A percentile compares a stretch with the other conserved stretches of the same genome.
phyloP scores from a whole-genome alignment of 2,113 vertebrate species.

The Leiothrix lutea region DNA sequence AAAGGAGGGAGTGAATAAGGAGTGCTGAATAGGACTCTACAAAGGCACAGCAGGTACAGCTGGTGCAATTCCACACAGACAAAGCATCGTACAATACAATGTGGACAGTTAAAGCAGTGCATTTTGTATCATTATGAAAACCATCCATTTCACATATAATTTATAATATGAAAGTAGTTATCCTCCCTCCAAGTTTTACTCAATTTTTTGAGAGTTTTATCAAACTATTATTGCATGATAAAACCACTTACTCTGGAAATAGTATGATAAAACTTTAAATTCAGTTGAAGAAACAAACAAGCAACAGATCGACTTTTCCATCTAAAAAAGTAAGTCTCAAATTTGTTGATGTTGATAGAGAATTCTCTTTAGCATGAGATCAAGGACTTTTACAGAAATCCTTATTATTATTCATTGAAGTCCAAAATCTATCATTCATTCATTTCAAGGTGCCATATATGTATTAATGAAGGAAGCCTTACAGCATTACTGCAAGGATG shows the following conservation, averaged over 20 bases:
- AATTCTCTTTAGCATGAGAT: background rate
- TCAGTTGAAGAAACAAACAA: slow-evolving; percentile 2
- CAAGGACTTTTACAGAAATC: background rate
- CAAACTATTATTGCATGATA: slow-evolving; percentile 1
- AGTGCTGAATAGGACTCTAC: slow-evolving; percentile 57
- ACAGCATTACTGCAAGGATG: background rate
- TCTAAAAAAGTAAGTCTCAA: background rate
- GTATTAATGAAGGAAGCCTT: background rate
- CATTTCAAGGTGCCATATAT: background rate
- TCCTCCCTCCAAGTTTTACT: slow-evolving; percentile 63
- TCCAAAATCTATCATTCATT: slow-evolving; percentile 7
- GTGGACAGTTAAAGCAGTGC: slow-evolving; percentile 46
- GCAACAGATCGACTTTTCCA: background rate
- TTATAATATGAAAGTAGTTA: slow-evolving; percentile 58
- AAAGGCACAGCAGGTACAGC: slow-evolving; percentile 68
- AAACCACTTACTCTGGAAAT: slow-evolving; percentile 16
- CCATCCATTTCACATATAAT: slow-evolving; percentile 59
- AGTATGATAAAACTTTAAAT: background rate
- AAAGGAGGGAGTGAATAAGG: slow-evolving; percentile 46
- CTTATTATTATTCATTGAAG: background rate
- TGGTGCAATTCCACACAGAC: slow-evolving; percentile 61
- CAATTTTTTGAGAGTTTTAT: slow-evolving; percentile 47
- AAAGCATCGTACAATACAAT: slow-evolving; percentile 36
- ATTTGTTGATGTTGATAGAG: background rate
- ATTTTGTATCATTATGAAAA: slow-evolving; percentile 61